Evolutionary conservation across 1,140 invertebrate species (phyloP).

Genomic region (Magallana gigas): DNA sequence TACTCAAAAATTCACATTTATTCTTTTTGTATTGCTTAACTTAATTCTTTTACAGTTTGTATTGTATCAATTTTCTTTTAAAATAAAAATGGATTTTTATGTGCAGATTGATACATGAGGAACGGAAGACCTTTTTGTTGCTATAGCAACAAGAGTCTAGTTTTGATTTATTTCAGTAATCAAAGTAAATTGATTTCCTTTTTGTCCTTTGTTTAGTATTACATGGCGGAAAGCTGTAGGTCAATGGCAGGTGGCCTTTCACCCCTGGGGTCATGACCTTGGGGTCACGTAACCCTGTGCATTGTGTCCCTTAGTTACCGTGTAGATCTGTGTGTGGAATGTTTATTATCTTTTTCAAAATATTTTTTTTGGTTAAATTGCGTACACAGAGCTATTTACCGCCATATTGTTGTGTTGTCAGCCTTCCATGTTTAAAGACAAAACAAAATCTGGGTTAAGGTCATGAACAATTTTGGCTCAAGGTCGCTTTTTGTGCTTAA

Average conservation of each 20-base stretch:
- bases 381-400: conserved; percentile 1
- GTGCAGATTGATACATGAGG: no score
- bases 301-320: conserved; percentile 21
- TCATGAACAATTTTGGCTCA: neutral
- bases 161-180: no score
- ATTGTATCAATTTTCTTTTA: no score
- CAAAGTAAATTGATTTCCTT: no score
- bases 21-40: no score
- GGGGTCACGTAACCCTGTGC: conserved; percentile 12
- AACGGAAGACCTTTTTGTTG: no score
- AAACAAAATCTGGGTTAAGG: neutral
- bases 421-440: neutral
- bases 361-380: neutral
- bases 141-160: no score
- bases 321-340: no score
- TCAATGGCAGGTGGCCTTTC: conserved; percentile 71
- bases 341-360: neutral
- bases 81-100: no score
- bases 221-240: conserved; percentile 69
- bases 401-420: neutral
- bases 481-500: neutral
- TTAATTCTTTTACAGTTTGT: no score
- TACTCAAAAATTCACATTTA: no score
- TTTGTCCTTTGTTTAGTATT: no score
- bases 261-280: conserved; percentile 10